These are phyloP conservation scores for Grantiella picta DNA, from an alignment of 2,113 vertebrate species.

Conservation along the genomic window DNA sequence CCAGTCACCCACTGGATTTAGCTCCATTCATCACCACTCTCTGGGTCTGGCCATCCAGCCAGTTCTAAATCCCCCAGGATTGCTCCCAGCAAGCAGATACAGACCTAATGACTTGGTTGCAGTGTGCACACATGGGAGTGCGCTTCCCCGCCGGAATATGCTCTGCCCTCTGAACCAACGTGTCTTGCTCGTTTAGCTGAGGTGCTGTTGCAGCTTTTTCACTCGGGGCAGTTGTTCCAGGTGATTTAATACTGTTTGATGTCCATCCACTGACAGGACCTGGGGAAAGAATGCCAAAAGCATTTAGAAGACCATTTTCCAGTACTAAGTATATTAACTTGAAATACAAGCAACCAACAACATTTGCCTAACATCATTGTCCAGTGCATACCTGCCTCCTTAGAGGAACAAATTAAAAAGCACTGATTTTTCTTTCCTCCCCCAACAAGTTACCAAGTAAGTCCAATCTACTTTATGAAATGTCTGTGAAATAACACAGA, in stretches of 20 bases:
- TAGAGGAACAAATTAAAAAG: background rate
- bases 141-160: slow-evolving; percentile 91
- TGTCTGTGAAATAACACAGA: background rate
- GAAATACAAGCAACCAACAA: background rate
- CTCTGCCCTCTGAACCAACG: slow-evolving; percentile 90
- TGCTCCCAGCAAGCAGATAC: background rate
- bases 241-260: slow-evolving; percentile 63
- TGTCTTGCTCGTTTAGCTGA: slow-evolving; percentile 82
- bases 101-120: slow-evolving; percentile 90
- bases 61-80: background rate
- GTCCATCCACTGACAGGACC: slow-evolving; percentile 77
- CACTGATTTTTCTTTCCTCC: background rate
- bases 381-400: background rate
- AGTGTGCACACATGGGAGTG: slow-evolving; percentile 92
- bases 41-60: background rate
- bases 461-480: background rate
- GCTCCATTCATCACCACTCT: background rate
- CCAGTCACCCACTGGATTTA: rapidly evolving
- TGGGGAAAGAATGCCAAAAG: slow-evolving; percentile 1
- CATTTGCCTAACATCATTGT: background rate
- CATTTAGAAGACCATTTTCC: background rate
- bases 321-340: background rate
- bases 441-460: background rate
- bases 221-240: slow-evolving; percentile 22
- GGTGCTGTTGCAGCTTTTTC: slow-evolving; percentile 59